These are phyloP conservation scores for Digitonthophagus gazella DNA, from an alignment of 2,888 invertebrate species.

Conservation along the genomic window DNA sequence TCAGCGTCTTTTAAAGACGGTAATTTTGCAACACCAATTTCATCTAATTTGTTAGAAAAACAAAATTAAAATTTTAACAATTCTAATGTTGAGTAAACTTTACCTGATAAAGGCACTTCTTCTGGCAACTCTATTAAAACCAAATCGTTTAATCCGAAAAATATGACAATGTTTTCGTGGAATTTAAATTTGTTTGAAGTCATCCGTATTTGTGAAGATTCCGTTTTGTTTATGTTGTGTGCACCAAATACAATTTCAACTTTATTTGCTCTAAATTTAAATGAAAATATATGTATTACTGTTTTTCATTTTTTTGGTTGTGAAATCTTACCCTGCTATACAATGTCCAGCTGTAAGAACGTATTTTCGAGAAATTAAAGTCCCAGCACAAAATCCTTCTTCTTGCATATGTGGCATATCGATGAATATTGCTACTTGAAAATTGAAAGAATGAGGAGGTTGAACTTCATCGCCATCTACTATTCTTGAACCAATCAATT, in stretches of 20 bases:
- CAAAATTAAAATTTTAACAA: too few species aligned
- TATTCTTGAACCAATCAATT: constrained; percentile 21
- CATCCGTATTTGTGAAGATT: constrained; percentile 38
- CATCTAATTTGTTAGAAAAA: constrained; percentile 23
- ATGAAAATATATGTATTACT: too few species aligned
- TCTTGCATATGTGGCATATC: constrained; percentile 34
- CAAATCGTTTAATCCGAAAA: constrained; percentile 48
- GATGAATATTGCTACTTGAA: constrained; percentile 35
- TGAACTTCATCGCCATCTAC: constrained; percentile 34
- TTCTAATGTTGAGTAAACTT: neutral
- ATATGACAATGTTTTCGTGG: constrained; percentile 22
- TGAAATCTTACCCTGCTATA: constrained; percentile 3
- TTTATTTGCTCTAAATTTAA: neutral
- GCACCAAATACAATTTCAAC: constrained; percentile 37
- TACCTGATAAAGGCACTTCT: constrained; percentile 36
- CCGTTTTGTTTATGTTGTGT: constrained; percentile 40
- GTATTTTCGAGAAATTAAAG: constrained; percentile 52
- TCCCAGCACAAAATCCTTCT: constrained; percentile 56
- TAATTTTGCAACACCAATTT: constrained; percentile 29
- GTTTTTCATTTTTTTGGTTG: too few species aligned
- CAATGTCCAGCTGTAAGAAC: constrained; percentile 58
- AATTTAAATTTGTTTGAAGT: constrained; percentile 28
- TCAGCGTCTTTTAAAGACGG: constrained; percentile 33
- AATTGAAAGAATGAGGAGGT: constrained; percentile 34
- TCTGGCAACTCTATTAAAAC: constrained; percentile 50